Evolutionary conservation across 1,140 invertebrate genomes (phyloP).

Genomic region (Drosophila rufa): DNA sequence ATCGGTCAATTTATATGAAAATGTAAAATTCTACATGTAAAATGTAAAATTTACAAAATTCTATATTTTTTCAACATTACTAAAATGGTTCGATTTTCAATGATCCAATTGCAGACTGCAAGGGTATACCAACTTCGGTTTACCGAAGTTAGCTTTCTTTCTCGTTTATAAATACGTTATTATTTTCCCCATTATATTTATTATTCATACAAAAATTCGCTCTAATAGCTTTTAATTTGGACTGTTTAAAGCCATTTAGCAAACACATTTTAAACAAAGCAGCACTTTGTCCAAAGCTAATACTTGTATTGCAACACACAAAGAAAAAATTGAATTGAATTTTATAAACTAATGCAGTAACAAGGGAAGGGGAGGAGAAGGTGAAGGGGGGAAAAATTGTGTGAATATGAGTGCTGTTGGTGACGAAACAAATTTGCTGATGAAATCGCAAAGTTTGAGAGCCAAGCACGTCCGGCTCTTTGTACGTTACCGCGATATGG

Average conservation of each 20-base stretch:
- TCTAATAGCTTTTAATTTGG: background rate
- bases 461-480: conserved; percentile 62
- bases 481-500: conserved; percentile 36
- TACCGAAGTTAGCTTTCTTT: no score
- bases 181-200: background rate
- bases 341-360: conserved; percentile 59
- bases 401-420: background rate
- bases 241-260: conserved; percentile 23
- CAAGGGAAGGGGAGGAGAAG: background rate
- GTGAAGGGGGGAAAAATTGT: background rate
- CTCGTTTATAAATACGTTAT: background rate
- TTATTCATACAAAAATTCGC: background rate
- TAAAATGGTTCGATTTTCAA: no score
- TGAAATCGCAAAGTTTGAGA: conserved; percentile 75
- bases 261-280: conserved; percentile 11
- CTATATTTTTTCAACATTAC: no score
- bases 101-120: no score
- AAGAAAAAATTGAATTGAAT: conserved; percentile 58
- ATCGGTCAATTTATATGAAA: no score
- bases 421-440: conserved; percentile 48
- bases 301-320: conserved; percentile 37
- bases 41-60: no score
- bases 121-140: no score
- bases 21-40: no score
- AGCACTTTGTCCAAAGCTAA: conserved; percentile 30